Base-by-base conservation (phyloP, 2,797 vertebrate genomes). In the Xerus rutilus region DNA sequence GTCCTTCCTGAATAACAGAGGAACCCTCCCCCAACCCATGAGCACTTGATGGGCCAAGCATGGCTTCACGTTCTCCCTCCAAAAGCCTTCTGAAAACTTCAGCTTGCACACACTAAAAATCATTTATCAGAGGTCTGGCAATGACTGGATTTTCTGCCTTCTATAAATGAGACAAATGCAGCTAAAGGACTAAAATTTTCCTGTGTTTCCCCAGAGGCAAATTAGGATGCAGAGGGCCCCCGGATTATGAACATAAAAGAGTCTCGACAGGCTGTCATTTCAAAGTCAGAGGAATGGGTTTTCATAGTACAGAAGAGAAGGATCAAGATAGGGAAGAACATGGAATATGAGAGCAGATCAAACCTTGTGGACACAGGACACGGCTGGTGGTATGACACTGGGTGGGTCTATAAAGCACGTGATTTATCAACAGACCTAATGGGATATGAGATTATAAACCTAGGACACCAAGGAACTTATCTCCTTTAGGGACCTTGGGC, bases 21-120 rank as follows among this genome's bases (percentile, higher is more conserved):
- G 86, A 93, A 90, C 13, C 12, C 1, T n/a, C 4, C 21, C n/a
- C 43, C 0, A 1, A 2, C 10, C 15, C 59, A 17, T 32, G 62
- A 82, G 86, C 88, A 69, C 72, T 84, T 86, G 32, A 35, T n/a
- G 64, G 49, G n/a, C 57, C 64, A 43, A 69, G 35, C 52, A 73
- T 0, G 12, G 64, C 13, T 91, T 90, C 64, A 5, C 54, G 12
- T 49, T 85, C 21, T 79, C 20, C 20, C 28, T 93, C 69, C 57
- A 72, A 39, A 91, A 87, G 49, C 52, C 35, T 47, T 93, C 77
- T 69, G 82, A 67, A 93, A 82, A 67, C 39, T 87, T 83, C 39
- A 25, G 1, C 81, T 74, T 11, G 76, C 43, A 30, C 35, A 73
- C 74, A 74, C 52, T 93, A 47, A 94, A 94, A 90, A 76, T 30